Conservation (phyloP, 2,797 vertebrate genomes). For the Rhinatrema bivittatum region DNA sequence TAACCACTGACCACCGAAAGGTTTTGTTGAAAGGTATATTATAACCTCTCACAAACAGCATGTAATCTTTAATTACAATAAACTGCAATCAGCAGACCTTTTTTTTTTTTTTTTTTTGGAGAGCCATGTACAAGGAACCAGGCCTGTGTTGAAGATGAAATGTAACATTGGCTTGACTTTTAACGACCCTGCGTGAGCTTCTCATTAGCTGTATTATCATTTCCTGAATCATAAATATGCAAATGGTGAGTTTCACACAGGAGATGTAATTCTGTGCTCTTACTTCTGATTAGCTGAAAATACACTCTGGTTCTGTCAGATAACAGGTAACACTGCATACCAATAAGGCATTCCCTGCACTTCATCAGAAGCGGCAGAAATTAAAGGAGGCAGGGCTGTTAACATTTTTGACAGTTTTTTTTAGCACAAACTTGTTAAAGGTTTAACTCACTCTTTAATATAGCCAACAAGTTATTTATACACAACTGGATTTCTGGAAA, state of each 20-base stretch:
- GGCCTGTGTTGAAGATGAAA: conserved; percentile 60
- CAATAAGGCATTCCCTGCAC: conserved; percentile 65
- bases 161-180: conserved; percentile 58
- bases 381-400: conserved; percentile 56
- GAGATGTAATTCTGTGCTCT: conserved; percentile 73
- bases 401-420: conserved; percentile 62
- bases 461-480: conserved; percentile 61
- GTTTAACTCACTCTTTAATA: conserved; percentile 64
- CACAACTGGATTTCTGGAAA: conserved; percentile 33
- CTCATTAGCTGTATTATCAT: conserved; percentile 81
- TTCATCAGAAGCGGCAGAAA: conserved; percentile 59
- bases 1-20: too few relatives aligned
- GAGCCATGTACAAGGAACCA: conserved; percentile 35
- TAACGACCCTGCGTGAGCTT: conserved; percentile 53
- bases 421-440: conserved; percentile 61
- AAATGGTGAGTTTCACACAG: conserved; percentile 67
- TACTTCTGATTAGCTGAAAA: conserved; percentile 78
- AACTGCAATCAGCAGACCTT: conserved; percentile 49
- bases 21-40: too few relatives aligned
- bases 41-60: conserved; percentile 32
- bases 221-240: conserved; percentile 81
- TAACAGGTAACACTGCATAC: conserved; percentile 78
- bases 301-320: conserved; percentile 63
- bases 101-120: conserved; percentile 26
- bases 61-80: conserved; percentile 50